phyloP scores from a whole-genome alignment of 2,888 invertebrate genomes.

The Habroteleia sp. region DNA sequence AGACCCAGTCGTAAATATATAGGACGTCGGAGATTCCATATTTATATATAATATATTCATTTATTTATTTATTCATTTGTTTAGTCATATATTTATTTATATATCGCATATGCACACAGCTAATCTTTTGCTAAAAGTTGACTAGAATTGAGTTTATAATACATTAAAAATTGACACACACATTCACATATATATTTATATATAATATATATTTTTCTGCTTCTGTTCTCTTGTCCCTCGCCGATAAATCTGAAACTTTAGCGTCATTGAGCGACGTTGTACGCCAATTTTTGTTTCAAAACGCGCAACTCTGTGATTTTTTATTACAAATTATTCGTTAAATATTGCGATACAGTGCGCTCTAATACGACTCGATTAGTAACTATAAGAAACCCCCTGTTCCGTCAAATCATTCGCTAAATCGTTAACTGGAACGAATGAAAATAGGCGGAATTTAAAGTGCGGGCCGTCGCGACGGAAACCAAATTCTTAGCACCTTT shows the following conservation, averaged over 20 bases:
- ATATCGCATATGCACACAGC: constrained; percentile 60
- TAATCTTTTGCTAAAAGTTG: constrained; percentile 64
- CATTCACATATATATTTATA: constrained; percentile 69
- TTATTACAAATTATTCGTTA: constrained; percentile 41
- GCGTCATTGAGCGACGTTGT: constrained; percentile 58
- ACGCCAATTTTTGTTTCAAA: constrained; percentile 45
- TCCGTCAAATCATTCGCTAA: constrained; percentile 1
- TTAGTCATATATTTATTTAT: constrained; percentile 48
- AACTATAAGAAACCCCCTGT: constrained; percentile 24
- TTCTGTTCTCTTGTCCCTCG: constrained; percentile 37
- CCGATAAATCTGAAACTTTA: constrained; percentile 54
- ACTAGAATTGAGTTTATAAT: constrained; percentile 74
- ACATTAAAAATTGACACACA: constrained; percentile 79
- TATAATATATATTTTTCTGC: constrained; percentile 47
- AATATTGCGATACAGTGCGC: constrained; percentile 30
- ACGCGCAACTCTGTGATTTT: constrained; percentile 38
- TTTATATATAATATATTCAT: constrained; percentile 61
- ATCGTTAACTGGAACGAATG: constrained; percentile 27
- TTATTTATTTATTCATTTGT: constrained; percentile 48
- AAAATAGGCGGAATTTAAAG: constrained; percentile 27
- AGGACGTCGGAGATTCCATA: constrained; percentile 65
- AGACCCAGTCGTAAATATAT: constrained; percentile 64
- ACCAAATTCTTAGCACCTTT: constrained; percentile 75
- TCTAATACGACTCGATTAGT: constrained; percentile 18
- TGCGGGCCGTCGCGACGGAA: constrained; percentile 24